Percentiles rank a stretch among this genome's conserved stretches.
Evolutionary conservation across 1,140 invertebrate genomes (phyloP).

Genomic region (Euura saliciscinereae): DNA sequence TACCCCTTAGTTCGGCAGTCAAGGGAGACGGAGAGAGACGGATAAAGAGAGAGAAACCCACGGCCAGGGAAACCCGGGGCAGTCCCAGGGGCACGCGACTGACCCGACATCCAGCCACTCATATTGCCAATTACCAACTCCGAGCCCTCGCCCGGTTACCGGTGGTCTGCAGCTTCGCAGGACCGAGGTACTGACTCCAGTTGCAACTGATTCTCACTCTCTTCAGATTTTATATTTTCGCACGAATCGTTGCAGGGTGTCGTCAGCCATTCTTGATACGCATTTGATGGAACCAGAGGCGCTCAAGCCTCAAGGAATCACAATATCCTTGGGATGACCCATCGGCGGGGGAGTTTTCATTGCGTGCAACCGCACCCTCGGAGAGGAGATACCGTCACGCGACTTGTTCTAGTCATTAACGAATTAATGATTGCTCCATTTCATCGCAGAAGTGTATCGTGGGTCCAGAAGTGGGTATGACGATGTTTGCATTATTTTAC

Average conservation of each 20-base stretch:
- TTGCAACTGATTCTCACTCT: conserved; percentile 26
- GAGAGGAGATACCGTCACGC: neutral
- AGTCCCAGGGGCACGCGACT: conserved; percentile 55
- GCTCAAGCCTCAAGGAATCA: neutral
- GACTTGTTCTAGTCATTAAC: conserved; percentile 1
- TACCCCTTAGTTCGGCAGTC: conserved; percentile 27
- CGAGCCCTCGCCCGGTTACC: conserved; percentile 39
- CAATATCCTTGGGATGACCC: neutral
- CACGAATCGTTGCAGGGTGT: too few relatives aligned
- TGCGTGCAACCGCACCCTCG: neutral
- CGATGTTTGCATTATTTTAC: neutral
- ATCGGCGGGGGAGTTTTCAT: neutral
- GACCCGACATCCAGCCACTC: conserved; percentile 59
- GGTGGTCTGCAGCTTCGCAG: neutral
- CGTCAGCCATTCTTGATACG: neutral
- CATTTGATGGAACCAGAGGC: neutral
- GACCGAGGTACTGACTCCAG: conserved; percentile 34
- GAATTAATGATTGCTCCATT: conserved; percentile 8
- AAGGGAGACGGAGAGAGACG: conserved; percentile 24
- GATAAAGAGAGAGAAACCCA: conserved; percentile 16
- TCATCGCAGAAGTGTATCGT: neutral
- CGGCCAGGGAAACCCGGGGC: conserved; percentile 32
- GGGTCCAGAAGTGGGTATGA: neutral
- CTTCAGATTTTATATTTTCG: too few relatives aligned
- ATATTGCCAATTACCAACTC: conserved; percentile 61